Evolutionary conservation across 2,888 invertebrate genomes (phyloP), one percentile per base, ranked within the genome.

Genomic region (Athalia cordata): DNA sequence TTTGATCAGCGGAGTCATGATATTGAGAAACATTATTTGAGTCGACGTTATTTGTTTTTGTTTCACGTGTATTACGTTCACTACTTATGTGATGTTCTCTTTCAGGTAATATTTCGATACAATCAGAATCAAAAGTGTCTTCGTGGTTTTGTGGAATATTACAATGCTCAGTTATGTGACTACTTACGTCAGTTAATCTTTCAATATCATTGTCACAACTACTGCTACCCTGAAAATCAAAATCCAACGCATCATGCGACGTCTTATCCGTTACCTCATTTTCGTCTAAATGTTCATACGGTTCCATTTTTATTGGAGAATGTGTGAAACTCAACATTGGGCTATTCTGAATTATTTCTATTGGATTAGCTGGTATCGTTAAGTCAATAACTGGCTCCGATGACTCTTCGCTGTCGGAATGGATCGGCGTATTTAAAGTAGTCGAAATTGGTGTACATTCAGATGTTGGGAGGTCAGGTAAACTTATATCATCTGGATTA

Each of bases 401-500:
- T 0, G 87, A 87, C 65, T 90, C 89, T 77, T 90, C 90, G 55
- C 86, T 89, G 57, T 90, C 90, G 0, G 90, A 89, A 67, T 90
- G 89, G 64, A 86, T 88, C 0, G 90, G 90, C 0, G 90, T 90
- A 68, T 90, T 90, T 3, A 90, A 78, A 1, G 90, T 89, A 15
- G 90, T 89, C 4, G 90, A 90, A 7, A 89, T 85, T 3, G 89
- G 87, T 3, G 89, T 89, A 55, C 89, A 88, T 72, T 88, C 90
- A 1, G 87, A 88, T 0, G 88, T 88, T 7, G 89, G 85, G 29
- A 90, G 78, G 75, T 90, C 90, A 0, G 90, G 90, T 78, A 90
- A 80, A 65, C 90, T 90, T 50, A 90, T 85, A 59, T 90, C 90
- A 57, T 90, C 90, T 4, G 88, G 86, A 81, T 88, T 89, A 70